phyloP scores from a whole-genome alignment of 2,113 vertebrate species.

The Ellobius talpinus region DNA sequence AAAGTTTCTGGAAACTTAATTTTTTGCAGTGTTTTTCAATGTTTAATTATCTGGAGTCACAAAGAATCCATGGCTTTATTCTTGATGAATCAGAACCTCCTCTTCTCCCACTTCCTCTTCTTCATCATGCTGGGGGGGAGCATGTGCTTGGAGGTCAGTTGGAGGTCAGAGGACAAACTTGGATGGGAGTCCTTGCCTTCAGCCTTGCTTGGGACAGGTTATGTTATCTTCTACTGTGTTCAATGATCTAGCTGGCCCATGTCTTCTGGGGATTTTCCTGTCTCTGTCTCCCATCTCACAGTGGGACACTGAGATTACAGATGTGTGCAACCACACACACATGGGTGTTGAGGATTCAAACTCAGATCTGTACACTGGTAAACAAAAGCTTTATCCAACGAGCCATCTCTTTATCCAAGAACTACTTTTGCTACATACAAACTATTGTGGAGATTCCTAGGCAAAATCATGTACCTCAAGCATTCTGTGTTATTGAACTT shows the following conservation, averaged over 20 bases:
- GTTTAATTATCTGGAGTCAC: background rate
- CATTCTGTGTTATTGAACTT: background rate
- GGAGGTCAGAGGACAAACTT: background rate
- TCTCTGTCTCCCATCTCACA: background rate
- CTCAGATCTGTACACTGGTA: too few relatives aligned
- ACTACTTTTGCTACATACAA: background rate
- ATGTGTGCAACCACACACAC: too few relatives aligned
- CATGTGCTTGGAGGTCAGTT: background rate
- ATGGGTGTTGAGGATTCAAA: too few relatives aligned
- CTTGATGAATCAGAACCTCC: background rate
- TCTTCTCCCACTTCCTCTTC: background rate
- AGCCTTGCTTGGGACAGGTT: background rate
- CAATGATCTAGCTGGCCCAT: too few relatives aligned
- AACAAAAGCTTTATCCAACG: background rate
- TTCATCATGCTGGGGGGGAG: background rate
- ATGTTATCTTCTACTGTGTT: background rate
- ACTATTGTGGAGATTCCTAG: background rate
- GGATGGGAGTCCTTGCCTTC: background rate
- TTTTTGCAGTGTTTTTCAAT: background rate
- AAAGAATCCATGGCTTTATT: background rate
- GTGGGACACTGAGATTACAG: background rate
- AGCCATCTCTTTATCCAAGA: background rate
- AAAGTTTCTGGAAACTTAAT: background rate
- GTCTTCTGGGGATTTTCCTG: background rate
- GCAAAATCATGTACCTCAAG: background rate